Evolutionary conservation across 2,797 vertebrate species (phyloP), one percentile per base, ranked within the genome.

Genomic region (Mallotus villosus): DNA sequence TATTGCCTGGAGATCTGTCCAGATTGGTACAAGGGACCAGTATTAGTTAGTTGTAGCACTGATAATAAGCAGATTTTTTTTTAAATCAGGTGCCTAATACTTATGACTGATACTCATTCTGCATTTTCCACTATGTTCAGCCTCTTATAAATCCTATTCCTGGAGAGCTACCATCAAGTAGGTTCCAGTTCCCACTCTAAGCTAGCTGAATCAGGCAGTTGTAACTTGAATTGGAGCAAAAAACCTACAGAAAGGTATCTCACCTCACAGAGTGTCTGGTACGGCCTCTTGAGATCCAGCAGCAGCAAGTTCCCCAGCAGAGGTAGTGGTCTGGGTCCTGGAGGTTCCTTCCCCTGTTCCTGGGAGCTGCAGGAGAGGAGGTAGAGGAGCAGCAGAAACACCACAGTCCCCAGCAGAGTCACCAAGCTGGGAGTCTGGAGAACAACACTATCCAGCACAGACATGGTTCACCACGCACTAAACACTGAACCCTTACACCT

Each of bases 281-380:
- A 67, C 1, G 80, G 83, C 65, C 83, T 85, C n/a, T 79, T 78
- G 72, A 91, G 89, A 29, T 93, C 86, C 16, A 93, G 49, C 63
- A 87, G 86, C 53, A 90, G 58, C 37, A 92, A 51, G 84, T 93
- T 92, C 14, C 91, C 90, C 25, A 92, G 78, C 68, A 92, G 60
- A 0, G 90, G 92, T 57, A 89, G 71, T 9, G 82, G 77, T 27
- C 66, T 81, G 0, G 89, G 91, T 8, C 90, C 91, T 1, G 88
- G 88, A 27, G 90, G 92, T 12, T 77, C 80, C 24, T 37, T 84
- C 16, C 29, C 0, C 9, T 73, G n/a, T 0, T 67, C 58, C 1
- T 46, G 24, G 9, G 63, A 74, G 9, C 11, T 21, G 14, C 77
- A 78, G 17, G 32, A 75, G 27, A 72, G 6, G 1, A 74, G 24